phyloP scores from a whole-genome alignment of 2,888 invertebrate species.

The Neoaliturus tenellus region DNA sequence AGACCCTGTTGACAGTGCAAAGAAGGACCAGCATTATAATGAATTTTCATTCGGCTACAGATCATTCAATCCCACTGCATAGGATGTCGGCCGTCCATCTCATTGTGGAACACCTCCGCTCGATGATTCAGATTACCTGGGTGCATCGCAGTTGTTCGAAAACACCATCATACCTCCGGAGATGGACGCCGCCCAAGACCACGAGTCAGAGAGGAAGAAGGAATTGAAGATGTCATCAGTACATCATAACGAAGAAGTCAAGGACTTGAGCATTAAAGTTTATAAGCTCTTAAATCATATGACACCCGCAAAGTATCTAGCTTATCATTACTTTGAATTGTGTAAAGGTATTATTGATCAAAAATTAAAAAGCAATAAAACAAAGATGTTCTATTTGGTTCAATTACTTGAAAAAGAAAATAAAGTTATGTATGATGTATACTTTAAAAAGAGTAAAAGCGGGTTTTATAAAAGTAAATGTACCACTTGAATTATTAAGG shows the following conservation, averaged over 20 bases:
- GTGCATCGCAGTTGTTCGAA: background rate
- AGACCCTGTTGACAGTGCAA: background rate
- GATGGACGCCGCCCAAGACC: background rate
- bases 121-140: background rate
- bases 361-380: background rate
- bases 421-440: background rate
- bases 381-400: background rate
- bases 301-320: background rate
- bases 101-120: background rate
- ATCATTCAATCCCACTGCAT: background rate
- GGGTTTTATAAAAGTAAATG: background rate
- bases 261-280: background rate
- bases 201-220: background rate
- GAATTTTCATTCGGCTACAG: background rate
- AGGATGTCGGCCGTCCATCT: background rate
- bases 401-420: background rate
- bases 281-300: background rate
- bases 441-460: background rate
- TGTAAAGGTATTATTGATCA: background rate
- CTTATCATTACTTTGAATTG: background rate
- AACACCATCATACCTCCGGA: background rate
- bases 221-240: background rate
- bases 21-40: background rate
- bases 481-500: background rate
- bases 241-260: background rate